Base-by-base conservation (phyloP, 2,888 invertebrate genomes). In the Apotomis betuletana region DNA sequence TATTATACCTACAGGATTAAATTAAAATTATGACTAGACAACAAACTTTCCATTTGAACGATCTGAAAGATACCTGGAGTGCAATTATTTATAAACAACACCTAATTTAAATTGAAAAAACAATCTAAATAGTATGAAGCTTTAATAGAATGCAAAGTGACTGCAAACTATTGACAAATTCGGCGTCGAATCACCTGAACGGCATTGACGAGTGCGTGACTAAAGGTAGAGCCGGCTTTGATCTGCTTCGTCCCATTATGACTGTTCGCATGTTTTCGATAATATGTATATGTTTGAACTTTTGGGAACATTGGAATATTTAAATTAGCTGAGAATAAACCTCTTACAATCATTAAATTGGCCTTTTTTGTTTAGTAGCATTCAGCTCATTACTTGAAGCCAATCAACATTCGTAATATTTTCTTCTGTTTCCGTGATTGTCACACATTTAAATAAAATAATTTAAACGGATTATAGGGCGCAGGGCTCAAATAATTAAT, bases 121-220 rank as follows among this genome's bases (percentile, higher is more conserved):
- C 41, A 41, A 6, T 49, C 49, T 49, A 3, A 49, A 49, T 3
- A 10, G 8, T 27, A 38, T 54, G 27, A 3, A 57, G 57, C n/a
- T 46, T 61, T 10, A 6, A 9, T 9, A 60, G 49, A 54, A 61
- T 61, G 60, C 27, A 54, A 15, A 44, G 36, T 13, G 27, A 6
- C 27, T 27, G 27, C 15, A 15, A 41, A 41, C 51, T 44, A 49
- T 49, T 49, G 15, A 54, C 41, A 52, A 9, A 65, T 60, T 15
- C 12, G 13, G 12, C 49, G 27, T n/a, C 60, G 52, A 52, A 9
- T 46, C 46, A 46, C 49, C 60, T 13, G 57, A 49, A 54, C 51
- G 68, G 60, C 68, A 68, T 54, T 68, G 68, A 54, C 58, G n/a
- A 54, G 52, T 64, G 70, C 74, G 74, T 74, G 74, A 64, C 71